Conservation (phyloP, 2,888 invertebrate species). For the Tuberolachnus salignus region DNA sequence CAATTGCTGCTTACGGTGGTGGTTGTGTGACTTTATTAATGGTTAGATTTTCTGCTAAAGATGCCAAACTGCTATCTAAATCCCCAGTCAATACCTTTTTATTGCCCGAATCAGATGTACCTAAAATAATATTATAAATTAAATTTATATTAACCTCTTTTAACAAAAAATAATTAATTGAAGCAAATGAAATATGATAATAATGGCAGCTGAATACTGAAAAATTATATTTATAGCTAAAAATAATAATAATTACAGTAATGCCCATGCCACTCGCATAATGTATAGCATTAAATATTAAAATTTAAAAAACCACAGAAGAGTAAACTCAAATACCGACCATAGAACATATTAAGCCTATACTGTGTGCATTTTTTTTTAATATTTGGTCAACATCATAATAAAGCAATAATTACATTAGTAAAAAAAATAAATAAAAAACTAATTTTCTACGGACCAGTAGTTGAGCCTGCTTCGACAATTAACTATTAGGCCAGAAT, state of each 20-base stretch:
- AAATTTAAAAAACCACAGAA: constrained; percentile 13
- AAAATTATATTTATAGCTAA: constrained; percentile 41
- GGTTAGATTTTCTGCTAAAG: constrained; percentile 89
- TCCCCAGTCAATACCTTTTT: constrained; percentile 86
- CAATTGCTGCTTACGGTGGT: constrained; percentile 70
- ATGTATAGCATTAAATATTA: constrained; percentile 26
- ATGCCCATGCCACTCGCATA: constrained; percentile 29
- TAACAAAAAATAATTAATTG: not conserved
- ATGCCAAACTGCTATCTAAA: constrained; percentile 90
- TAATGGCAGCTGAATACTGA: constrained; percentile 29
- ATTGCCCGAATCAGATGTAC: constrained; percentile 61
- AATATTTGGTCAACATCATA: not conserved
- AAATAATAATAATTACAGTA: constrained; percentile 26
- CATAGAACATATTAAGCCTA: constrained; percentile 24
- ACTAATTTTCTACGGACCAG: constrained; percentile 27
- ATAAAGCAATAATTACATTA: constrained; percentile 21
- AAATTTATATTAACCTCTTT: not conserved
- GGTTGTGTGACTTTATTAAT: constrained; percentile 79
- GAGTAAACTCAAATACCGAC: constrained; percentile 24
- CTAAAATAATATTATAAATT: constrained; percentile 55
- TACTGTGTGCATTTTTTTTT: constrained; percentile 1
- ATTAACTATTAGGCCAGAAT: constrained; percentile 22
- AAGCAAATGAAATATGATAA: constrained; percentile 35
- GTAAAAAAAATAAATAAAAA: not conserved
- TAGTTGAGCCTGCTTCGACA: constrained; percentile 23